Base-by-base conservation (phyloP, 2,113 vertebrate species). In the Octodon degus region DNA sequence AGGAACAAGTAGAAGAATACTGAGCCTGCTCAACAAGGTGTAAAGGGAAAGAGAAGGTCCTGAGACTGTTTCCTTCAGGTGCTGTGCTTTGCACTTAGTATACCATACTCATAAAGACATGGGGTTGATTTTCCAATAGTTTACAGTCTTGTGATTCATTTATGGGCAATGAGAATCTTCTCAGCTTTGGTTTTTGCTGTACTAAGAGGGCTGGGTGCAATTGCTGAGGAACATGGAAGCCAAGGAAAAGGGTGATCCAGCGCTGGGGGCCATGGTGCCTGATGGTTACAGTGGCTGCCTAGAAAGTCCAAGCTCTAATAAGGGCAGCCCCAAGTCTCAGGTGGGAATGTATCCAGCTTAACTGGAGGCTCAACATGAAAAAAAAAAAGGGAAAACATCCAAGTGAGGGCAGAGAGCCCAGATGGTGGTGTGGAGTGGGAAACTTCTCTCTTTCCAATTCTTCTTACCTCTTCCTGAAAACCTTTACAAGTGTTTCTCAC, bases 201-300 rank as follows among this genome's bases (percentile, higher is more conserved):
- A 6, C 37, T 47, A 4, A 63, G 40, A 58, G 20, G 19, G 3
- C 37, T 12, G 53, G 50, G 30, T 19, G 1, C 22, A 27, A 43
- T 25, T 37, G 16, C 77, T 55, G 30, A 50, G 47, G 24, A 58
- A 90, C n/a, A 32, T 43, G 58, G 32, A 79, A 34, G 27, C 32
- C 24, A 43, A 86, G 24, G 53, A 9, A 25, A 40, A 79, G 24
- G 63, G 77, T 30, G 22, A 53, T 19, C 37, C 50, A 25, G 43
- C 43, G 22, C 11, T n/a, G 62, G 86, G 30, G 43, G 27, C 72
- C 62, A 5, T 0, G 14, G 17, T 0, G 14, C 6, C 76, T 55
- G 7, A 2, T 2, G 50, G 88, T 30, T 50, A 11, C 2, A 4
- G 2, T 2, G 19, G n/a, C 47, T 27, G 0, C 0, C 5, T 19